A percentile compares a stretch with the other conserved stretches of the same genome.
These are phyloP conservation scores for Agonopterix heracliana DNA, from an alignment of 2,888 invertebrate species.

Conservation along the genomic window DNA sequence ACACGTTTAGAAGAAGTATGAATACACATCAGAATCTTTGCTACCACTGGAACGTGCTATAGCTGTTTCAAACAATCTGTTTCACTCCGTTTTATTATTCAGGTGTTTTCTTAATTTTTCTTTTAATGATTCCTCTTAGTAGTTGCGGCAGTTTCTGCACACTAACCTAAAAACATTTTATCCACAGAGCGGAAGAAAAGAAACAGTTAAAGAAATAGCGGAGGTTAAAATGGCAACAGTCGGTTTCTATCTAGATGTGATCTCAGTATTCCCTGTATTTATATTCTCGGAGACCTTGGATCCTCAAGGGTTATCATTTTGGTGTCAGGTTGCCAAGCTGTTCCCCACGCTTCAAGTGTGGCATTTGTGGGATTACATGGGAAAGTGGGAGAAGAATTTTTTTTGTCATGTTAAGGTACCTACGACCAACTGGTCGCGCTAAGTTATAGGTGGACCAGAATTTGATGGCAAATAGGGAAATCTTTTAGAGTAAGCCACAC, in stretches of 20 bases:
- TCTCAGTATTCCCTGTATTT: constrained; percentile 60
- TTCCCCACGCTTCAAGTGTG: constrained; percentile 58
- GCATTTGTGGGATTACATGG: constrained; percentile 59
- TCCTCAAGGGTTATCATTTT: constrained; percentile 35
- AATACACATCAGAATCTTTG: too few relatives aligned
- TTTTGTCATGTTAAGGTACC: constrained; percentile 46
- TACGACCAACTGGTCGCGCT: too few relatives aligned
- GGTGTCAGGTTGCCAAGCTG: constrained; percentile 45
- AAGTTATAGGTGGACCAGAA: too few relatives aligned
- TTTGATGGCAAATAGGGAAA: too few relatives aligned
- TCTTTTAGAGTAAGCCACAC: too few relatives aligned
- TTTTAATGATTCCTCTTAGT: too few relatives aligned
- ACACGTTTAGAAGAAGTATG: too few relatives aligned
- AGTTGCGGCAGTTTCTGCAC: too few relatives aligned
- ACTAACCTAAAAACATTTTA: neutral
- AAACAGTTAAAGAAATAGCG: constrained; percentile 58
- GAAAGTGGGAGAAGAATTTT: constrained; percentile 49
- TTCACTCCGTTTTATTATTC: too few relatives aligned
- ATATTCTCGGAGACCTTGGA: constrained; percentile 59
- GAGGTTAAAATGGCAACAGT: constrained; percentile 58
- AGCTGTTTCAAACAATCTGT: too few relatives aligned
- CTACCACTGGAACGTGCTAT: too few relatives aligned
- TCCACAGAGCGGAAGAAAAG: constrained; percentile 47
- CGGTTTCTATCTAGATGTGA: constrained; percentile 62
- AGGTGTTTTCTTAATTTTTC: too few relatives aligned